phyloP scores from a whole-genome alignment of 2,888 invertebrate genomes.

The Apotomis betuletana region DNA sequence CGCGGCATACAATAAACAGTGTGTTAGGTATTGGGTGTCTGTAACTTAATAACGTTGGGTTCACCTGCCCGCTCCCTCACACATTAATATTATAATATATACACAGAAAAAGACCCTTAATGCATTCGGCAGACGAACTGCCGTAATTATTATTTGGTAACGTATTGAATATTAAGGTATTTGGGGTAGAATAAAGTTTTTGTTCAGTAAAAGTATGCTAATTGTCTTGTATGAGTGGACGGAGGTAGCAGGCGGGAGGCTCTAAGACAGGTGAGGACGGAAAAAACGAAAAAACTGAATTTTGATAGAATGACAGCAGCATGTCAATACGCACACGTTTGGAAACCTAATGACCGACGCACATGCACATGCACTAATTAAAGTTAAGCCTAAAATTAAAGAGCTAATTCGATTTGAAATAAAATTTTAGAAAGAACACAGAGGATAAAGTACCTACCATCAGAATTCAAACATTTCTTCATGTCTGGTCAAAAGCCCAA shows the following conservation, averaged over 20 bases:
- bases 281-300: conserved; percentile 71
- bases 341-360: conserved; percentile 7
- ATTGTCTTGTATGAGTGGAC: conserved; percentile 49
- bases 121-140: conserved; percentile 71
- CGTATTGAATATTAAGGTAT: conserved; percentile 78
- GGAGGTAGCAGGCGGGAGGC: conserved; percentile 63
- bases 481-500: too few relatives aligned
- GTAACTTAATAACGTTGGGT: conserved; percentile 73
- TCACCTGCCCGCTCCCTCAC: conserved; percentile 70
- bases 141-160: conserved; percentile 80
- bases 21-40: conserved; percentile 63
- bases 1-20: conserved; percentile 60
- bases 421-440: too few relatives aligned
- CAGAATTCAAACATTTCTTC: too few relatives aligned
- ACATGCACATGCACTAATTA: neutral
- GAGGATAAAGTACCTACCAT: too few relatives aligned
- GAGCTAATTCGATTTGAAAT: too few relatives aligned
- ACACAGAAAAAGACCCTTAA: conserved; percentile 70
- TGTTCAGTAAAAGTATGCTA: conserved; percentile 73
- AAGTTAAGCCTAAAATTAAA: too few relatives aligned
- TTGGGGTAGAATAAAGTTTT: conserved; percentile 72
- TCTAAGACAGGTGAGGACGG: conserved; percentile 67
- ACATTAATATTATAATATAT: conserved; percentile 76
- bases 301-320: conserved; percentile 60
- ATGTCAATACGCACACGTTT: conserved; percentile 30